These are phyloP conservation scores for Sympetrum striolatum DNA, from an alignment of 2,888 invertebrate species.

Conservation along the genomic window DNA sequence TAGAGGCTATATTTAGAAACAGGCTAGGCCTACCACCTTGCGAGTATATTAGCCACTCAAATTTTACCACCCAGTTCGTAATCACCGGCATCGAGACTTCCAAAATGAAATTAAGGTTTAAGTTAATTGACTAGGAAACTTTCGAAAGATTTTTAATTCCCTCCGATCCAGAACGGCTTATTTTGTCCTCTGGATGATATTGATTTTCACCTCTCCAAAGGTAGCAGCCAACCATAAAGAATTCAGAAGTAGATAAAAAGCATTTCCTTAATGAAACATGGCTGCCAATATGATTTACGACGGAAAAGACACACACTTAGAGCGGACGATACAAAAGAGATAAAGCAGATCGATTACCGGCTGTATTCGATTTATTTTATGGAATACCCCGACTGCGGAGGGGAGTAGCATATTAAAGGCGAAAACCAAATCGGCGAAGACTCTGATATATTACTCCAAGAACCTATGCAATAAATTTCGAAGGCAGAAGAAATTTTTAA, in stretches of 20 bases:
- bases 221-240: conserved; percentile 7
- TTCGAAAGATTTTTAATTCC: neutral
- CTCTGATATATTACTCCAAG: no score
- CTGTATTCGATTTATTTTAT: neutral
- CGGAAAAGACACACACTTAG: neutral
- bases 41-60: no score
- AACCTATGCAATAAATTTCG: no score
- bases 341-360: neutral
- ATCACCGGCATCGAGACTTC: neutral
- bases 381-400: neutral
- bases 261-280: conserved; percentile 40
- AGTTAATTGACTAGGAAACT: neutral
- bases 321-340: neutral
- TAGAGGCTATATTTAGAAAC: no score
- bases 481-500: no score
- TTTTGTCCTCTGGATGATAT: neutral
- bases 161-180: neutral
- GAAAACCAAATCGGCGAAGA: no score
- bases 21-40: no score
- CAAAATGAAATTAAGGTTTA: neutral
- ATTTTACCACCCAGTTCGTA: neutral
- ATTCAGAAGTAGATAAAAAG: conserved; percentile 36
- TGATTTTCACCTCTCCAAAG: conserved; percentile 32
- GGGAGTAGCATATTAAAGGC: no score
- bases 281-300: conserved; percentile 19